phyloP scores from a whole-genome alignment of 2,113 vertebrate species.

The Tricholaema leucomelas region DNA sequence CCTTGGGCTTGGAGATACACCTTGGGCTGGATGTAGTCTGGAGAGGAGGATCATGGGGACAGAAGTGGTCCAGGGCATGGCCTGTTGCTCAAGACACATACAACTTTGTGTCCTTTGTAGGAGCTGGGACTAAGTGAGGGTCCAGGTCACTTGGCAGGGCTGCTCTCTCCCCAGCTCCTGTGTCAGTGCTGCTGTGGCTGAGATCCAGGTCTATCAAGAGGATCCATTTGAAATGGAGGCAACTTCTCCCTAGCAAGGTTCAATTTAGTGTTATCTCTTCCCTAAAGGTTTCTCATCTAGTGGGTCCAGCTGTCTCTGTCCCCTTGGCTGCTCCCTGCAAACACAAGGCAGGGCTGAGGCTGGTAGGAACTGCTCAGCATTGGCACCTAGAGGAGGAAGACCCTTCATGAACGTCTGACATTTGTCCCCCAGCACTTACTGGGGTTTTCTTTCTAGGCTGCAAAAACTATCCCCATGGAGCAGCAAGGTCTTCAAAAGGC shows the following conservation, averaged over 20 bases:
- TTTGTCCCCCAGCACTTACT: rapidly evolving
- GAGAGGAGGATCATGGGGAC: too few relatives aligned
- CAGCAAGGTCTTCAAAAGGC: neutral
- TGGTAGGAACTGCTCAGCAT: neutral
- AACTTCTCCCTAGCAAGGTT: neutral
- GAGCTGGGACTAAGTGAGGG: neutral
- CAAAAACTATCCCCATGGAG: rapidly evolving
- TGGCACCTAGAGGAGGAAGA: neutral
- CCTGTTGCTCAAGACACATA: rapidly evolving
- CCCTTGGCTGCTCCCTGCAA: neutral
- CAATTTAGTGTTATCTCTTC: neutral
- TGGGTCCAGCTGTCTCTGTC: neutral
- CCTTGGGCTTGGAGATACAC: rapidly evolving
- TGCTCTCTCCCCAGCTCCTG: neutral
- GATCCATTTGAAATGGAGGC: rapidly evolving
- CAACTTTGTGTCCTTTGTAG: rapidly evolving
- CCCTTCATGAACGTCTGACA: neutral
- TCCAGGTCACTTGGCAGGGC: neutral
- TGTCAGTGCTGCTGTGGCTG: too few relatives aligned
- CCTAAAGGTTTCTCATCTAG: neutral
- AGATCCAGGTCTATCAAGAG: neutral
- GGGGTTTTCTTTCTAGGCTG: neutral
- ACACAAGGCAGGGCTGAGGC: neutral
- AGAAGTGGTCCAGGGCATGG: neutral
- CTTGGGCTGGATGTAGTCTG: too few relatives aligned